Conservation (phyloP, 2,113 vertebrate genomes). For the Cichladusa arquata region DNA sequence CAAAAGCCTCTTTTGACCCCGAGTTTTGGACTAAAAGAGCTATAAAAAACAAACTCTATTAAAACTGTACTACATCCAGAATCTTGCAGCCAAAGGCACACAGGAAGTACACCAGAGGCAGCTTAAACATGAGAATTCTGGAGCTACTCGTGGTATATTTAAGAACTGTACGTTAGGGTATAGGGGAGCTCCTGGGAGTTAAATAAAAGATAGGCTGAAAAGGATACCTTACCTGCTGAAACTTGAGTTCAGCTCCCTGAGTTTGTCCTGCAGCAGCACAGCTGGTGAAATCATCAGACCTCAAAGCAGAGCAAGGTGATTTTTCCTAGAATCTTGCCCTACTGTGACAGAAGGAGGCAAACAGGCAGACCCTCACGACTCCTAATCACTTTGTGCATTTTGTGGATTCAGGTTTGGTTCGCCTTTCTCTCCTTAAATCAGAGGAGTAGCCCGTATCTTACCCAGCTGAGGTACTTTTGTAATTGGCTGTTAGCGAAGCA, state of each 20-base stretch:
- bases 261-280: not conserved
- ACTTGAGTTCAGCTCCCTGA: not conserved
- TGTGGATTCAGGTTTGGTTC: not conserved
- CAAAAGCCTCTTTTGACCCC: not conserved
- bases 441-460: not conserved
- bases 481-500: not conserved
- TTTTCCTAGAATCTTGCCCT: not conserved
- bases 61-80: not conserved
- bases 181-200: not conserved
- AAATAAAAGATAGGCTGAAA: not conserved
- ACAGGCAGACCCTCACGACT: not conserved
- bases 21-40: not conserved
- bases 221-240: not conserved
- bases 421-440: not conserved
- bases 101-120: not conserved
- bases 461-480: fast-evolving
- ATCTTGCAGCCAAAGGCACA: not conserved
- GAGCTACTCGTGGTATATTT: not conserved
- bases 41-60: not conserved
- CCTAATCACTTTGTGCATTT: not conserved
- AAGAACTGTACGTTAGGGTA: not conserved
- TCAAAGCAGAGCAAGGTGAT: not conserved
- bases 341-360: not conserved
- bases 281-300: not conserved
- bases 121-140: not conserved